phyloP scores from a whole-genome alignment of 1,140 invertebrate species.

The Brachionus asplanchnoidis region DNA sequence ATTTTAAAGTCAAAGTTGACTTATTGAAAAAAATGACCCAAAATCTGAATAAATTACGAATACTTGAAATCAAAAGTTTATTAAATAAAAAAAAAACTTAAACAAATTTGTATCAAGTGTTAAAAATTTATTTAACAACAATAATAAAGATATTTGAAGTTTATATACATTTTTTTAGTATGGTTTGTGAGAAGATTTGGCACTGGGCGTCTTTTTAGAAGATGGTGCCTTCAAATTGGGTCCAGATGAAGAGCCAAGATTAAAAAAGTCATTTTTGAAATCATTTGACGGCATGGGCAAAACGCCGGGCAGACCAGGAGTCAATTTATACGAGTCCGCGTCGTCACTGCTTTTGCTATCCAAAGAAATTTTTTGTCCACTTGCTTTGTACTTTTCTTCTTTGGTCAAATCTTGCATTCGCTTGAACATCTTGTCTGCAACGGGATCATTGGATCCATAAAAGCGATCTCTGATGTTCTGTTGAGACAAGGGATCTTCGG shows the following conservation, averaged over 20 bases:
- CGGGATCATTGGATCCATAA: conserved; percentile 96
- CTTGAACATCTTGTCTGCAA: conserved; percentile 92
- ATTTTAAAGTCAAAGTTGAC: no score
- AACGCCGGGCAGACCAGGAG: not conserved
- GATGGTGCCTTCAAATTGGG: not conserved
- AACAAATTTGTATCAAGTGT: not conserved
- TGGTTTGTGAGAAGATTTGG: not conserved
- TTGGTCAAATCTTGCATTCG: conserved; percentile 84
- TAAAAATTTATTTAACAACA: not conserved
- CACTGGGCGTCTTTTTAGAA: not conserved
- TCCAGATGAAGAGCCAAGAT: not conserved
- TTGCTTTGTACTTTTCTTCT: conserved; percentile 64
- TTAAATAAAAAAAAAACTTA: not conserved
- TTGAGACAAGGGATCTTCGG: conserved; percentile 95
- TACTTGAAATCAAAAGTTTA: not conserved
- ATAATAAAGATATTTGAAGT: not conserved
- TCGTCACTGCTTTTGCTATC: not conserved
- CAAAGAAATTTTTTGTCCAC: not conserved
- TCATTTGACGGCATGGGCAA: conserved; percentile 34
- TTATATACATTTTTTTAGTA: not conserved
- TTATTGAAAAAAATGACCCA: no score
- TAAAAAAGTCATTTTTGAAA: conserved; percentile 42
- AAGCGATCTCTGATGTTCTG: conserved; percentile 98
- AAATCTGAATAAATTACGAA: not conserved
- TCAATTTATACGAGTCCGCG: not conserved